Evolutionary conservation across 2,113 vertebrate species (phyloP).

Genomic region (Cisticola juncidis): DNA sequence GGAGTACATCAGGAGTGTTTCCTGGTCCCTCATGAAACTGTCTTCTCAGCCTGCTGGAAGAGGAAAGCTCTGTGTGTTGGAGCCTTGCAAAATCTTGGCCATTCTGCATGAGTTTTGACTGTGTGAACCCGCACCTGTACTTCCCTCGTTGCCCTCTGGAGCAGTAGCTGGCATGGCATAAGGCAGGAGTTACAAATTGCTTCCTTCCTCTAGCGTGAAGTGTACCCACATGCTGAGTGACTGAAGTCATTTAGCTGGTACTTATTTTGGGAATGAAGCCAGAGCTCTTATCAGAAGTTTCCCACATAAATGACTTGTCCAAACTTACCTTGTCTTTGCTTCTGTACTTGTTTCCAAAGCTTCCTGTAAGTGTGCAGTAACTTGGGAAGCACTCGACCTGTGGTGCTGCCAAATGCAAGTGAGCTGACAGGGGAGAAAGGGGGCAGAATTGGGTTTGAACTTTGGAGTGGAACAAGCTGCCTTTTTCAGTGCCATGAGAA

Average conservation of each 20-base stretch:
- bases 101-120: neutral
- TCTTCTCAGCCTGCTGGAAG: neutral
- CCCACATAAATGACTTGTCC: neutral
- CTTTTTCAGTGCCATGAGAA: neutral
- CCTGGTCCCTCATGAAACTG: neutral
- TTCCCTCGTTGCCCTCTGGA: neutral
- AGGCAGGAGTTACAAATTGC: neutral
- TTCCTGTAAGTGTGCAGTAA: neutral
- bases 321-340: neutral
- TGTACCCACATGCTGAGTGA: neutral
- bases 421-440: neutral
- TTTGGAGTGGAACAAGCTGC: neutral
- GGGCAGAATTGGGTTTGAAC: neutral
- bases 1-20: neutral
- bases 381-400: neutral
- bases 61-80: neutral
- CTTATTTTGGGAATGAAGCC: neutral
- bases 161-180: neutral
- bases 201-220: slow-evolving; percentile 25
- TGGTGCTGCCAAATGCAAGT: neutral
- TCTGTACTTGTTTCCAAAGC: neutral
- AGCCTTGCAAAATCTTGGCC: neutral
- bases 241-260: neutral
- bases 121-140: neutral
- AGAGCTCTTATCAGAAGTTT: neutral